Conservation (phyloP, 2,113 vertebrate genomes). For the Pavo muticus region DNA sequence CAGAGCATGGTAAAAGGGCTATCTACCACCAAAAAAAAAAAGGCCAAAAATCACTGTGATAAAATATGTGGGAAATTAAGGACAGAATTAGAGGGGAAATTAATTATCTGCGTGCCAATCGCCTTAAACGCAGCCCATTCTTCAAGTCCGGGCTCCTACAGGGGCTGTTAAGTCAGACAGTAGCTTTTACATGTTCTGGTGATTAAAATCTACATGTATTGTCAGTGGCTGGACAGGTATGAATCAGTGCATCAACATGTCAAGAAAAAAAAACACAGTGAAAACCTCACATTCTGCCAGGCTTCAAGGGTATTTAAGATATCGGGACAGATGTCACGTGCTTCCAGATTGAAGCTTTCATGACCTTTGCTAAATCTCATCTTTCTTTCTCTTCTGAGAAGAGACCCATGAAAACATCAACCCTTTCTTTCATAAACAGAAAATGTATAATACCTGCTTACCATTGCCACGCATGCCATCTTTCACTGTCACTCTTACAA, state of each 20-base stretch:
- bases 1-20: neutral
- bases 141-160: neutral
- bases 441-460: conserved; percentile 16
- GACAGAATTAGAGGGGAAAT: neutral
- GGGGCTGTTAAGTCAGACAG: neutral
- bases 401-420: conserved; percentile 46
- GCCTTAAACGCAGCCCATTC: neutral
- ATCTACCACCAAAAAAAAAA: neutral
- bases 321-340: neutral
- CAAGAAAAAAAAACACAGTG: neutral
- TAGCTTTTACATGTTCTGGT: neutral
- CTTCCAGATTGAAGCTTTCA: conserved; percentile 3
- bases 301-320: neutral
- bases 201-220: conserved; percentile 10
- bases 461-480: neutral
- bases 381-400: neutral
- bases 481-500: conserved; percentile 39
- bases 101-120: neutral
- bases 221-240: neutral
- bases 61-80: neutral
- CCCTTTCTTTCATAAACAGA: neutral
- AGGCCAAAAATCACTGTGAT: neutral
- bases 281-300: neutral
- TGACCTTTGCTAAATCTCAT: conserved; percentile 38
- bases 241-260: neutral